Evolutionary conservation across 2,797 vertebrate species (phyloP), one percentile per base, ranked within the genome.

Genomic region (Agapornis canus): DNA sequence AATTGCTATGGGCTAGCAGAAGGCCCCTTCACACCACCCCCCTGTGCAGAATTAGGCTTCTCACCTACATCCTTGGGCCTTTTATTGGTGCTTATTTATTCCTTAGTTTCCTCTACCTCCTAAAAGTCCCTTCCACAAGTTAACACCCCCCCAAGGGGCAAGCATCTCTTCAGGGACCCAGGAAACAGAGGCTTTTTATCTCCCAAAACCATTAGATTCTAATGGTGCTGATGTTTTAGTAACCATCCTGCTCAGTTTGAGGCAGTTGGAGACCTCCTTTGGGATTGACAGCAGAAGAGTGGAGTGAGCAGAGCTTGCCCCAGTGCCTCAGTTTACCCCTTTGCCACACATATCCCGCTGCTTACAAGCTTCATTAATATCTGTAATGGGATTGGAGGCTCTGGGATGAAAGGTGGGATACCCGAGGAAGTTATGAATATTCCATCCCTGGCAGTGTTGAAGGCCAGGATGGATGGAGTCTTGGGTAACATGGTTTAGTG

Each of bases 181-280:
- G 21, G 16, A 14, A 94, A 18, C 12, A 0, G 3, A 45, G 57
- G 86, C 37, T n/a, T 95, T 95, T 52, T 65, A 76, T 59, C 81
- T 86, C 63, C 93, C 22, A 10, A 57, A 57, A 3, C 22, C 54
- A 16, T 35, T 42, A 47, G 49, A 65, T 78, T 92, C 54, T 88
- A 82, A 68, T 6, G 26, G 71, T 76, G 91, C 81, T 92, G 91
- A 94, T 94, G 45, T 92, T 97, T 97, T 95, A 97, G 96, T 89
- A 95, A 95, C 68, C 7, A 20, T 18, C 52, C 59, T 1, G 2
- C 13, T 37, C 54, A 77, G 72, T 57, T 76, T 5, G 18, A 95
- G 68, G 61, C 35, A n/a, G 31, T 1, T 76, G 32, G 35, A 94
- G 72, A 75, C 71, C 75, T 96, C 80, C 91, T 69, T 60, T 69